Conservation (phyloP, 2,888 invertebrate species). For the Parapristionchus giblindavisi region DNA sequence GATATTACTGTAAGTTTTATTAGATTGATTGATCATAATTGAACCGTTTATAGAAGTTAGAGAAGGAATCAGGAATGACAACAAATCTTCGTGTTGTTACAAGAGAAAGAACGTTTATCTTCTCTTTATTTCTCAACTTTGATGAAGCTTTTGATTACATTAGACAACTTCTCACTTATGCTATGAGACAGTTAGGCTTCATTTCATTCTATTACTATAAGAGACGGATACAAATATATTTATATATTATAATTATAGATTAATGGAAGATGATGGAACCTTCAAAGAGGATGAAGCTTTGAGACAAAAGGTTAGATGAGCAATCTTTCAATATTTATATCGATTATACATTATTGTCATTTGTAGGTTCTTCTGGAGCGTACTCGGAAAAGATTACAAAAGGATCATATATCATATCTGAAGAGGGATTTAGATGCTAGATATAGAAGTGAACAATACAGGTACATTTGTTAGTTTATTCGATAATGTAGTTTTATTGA, state of each 20-base stretch:
- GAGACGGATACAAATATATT: not conserved
- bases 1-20: slow-evolving; percentile 77
- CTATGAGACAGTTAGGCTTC: slow-evolving; percentile 81
- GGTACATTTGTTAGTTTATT: slow-evolving; percentile 66
- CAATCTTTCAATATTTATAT: not conserved
- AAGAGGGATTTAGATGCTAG: slow-evolving; percentile 94
- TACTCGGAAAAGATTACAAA: slow-evolving; percentile 78
- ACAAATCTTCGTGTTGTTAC: slow-evolving; percentile 63
- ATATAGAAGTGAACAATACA: slow-evolving; percentile 89
- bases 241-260: slow-evolving; percentile 74
- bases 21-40: not conserved
- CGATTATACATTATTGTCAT: not conserved
- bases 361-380: slow-evolving; percentile 23
- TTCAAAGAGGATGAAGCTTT: slow-evolving; percentile 82
- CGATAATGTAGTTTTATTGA: not conserved
- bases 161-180: slow-evolving; percentile 94
- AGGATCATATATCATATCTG: slow-evolving; percentile 78
- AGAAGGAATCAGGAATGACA: slow-evolving; percentile 61
- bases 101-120: slow-evolving; percentile 77
- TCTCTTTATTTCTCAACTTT: slow-evolving; percentile 88
- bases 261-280: slow-evolving; percentile 86
- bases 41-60: slow-evolving; percentile 57
- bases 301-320: slow-evolving; percentile 17
- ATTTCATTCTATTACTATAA: not conserved
- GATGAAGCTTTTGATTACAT: slow-evolving; percentile 89